phyloP scores from a whole-genome alignment of 1,140 invertebrate species.

The Macrosteles quadrilineatus region DNA sequence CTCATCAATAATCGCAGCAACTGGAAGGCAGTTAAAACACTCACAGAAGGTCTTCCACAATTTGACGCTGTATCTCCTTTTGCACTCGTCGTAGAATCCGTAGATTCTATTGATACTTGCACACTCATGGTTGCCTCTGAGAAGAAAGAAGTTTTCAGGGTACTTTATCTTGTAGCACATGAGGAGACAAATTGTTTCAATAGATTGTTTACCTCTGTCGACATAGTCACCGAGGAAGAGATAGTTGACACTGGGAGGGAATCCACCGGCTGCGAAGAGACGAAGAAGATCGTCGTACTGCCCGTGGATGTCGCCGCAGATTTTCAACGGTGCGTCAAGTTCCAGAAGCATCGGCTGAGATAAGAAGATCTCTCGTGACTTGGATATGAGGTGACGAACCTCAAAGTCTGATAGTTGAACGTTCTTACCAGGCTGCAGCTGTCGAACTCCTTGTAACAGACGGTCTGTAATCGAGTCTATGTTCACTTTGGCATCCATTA shows the following conservation, averaged over 20 bases:
- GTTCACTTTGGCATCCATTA: constrained; percentile 82
- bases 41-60: constrained; percentile 83
- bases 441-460: constrained; percentile 82
- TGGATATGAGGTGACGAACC: constrained; percentile 47
- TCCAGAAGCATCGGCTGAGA: constrained; percentile 66
- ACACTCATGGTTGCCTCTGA: constrained; percentile 86
- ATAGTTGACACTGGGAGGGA: constrained; percentile 95
- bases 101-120: constrained; percentile 87
- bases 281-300: constrained; percentile 90
- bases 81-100: constrained; percentile 90
- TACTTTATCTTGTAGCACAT: constrained; percentile 96
- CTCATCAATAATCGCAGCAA: constrained; percentile 53
- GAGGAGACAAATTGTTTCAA: constrained; percentile 83
- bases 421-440: constrained; percentile 67
- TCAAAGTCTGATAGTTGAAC: constrained; percentile 70
- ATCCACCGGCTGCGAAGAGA: constrained; percentile 96
- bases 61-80: constrained; percentile 83
- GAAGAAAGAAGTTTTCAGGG: constrained; percentile 90
- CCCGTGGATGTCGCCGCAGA: constrained; percentile 74
- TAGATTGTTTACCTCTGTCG: constrained; percentile 82
- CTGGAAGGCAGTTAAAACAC: constrained; percentile 43
- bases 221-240: constrained; percentile 94
- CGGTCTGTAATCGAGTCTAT: constrained; percentile 92
- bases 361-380: constrained; percentile 62
- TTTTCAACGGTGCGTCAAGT: constrained; percentile 56